Evolutionary conservation across 2,888 invertebrate species (phyloP).

Genomic region (Argyresthia albistria): DNA sequence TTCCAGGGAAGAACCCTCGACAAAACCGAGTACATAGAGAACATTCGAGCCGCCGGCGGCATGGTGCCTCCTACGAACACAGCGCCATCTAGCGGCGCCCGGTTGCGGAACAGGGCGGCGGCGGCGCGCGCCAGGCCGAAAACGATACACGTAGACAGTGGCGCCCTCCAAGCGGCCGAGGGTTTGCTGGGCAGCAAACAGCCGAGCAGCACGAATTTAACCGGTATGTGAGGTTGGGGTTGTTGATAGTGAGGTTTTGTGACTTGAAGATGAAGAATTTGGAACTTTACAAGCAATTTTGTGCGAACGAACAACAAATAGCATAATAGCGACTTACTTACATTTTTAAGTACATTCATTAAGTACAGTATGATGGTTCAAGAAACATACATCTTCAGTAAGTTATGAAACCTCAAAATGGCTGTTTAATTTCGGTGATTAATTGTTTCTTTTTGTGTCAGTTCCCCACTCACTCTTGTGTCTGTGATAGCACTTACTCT

Average conservation of each 20-base stretch:
- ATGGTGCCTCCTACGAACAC: constrained; percentile 31
- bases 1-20: constrained; percentile 85
- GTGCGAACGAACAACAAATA: too few relatives aligned
- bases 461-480: not conserved
- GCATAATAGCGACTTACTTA: too few relatives aligned
- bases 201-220: constrained; percentile 86
- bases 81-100: constrained; percentile 38
- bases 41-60: constrained; percentile 26
- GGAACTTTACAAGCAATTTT: too few relatives aligned
- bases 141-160: constrained; percentile 91
- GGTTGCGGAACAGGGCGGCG: constrained; percentile 76
- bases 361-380: too few relatives aligned
- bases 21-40: constrained; percentile 64
- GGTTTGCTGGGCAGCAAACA: constrained; percentile 83
- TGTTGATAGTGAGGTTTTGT: not conserved
- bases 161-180: constrained; percentile 83
- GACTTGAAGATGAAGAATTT: not conserved
- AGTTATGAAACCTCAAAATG: not conserved
- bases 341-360: too few relatives aligned
- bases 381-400: too few relatives aligned
- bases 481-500: constrained; percentile 1
- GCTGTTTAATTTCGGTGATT: not conserved
- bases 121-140: constrained; percentile 74
- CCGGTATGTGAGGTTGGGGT: constrained; percentile 69
- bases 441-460: not conserved